phyloP scores from a whole-genome alignment of 2,797 vertebrate species.

The Helarctos malayanus region DNA sequence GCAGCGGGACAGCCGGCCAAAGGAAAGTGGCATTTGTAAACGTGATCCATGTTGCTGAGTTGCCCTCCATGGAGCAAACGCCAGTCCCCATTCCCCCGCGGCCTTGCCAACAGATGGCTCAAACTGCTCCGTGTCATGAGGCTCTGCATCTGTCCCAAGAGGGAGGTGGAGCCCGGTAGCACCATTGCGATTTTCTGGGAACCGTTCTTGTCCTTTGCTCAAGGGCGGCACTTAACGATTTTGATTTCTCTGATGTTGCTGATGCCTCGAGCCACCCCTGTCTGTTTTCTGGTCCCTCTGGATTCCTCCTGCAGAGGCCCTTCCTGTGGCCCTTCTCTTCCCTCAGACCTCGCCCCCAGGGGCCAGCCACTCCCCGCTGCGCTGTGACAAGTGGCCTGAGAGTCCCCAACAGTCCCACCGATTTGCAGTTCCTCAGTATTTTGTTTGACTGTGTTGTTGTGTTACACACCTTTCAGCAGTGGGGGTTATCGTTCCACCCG shows the following conservation, averaged over 20 bases:
- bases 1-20: not conserved
- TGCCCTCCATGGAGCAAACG: not conserved
- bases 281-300: not conserved
- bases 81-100: rapidly evolving
- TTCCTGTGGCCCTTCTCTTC: not conserved
- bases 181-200: not conserved
- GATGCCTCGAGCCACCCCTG: not conserved
- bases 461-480: not conserved
- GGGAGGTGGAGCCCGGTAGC: rapidly evolving
- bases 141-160: not conserved
- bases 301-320: rapidly evolving
- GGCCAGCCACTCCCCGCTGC: not conserved
- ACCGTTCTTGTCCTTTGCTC: not conserved
- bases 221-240: rapidly evolving
- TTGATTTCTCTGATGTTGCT: not conserved
- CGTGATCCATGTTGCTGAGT: no score
- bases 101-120: not conserved
- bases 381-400: not conserved
- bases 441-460: not conserved
- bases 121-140: not conserved
- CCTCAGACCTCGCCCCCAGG: not conserved
- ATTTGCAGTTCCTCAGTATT: not conserved
- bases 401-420: not conserved
- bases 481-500: not conserved
- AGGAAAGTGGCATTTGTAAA: not conserved